Evolutionary conservation across 1,140 invertebrate genomes (phyloP), one percentile per base, ranked within the genome.

Genomic region (Trinorchestia longiramus): DNA sequence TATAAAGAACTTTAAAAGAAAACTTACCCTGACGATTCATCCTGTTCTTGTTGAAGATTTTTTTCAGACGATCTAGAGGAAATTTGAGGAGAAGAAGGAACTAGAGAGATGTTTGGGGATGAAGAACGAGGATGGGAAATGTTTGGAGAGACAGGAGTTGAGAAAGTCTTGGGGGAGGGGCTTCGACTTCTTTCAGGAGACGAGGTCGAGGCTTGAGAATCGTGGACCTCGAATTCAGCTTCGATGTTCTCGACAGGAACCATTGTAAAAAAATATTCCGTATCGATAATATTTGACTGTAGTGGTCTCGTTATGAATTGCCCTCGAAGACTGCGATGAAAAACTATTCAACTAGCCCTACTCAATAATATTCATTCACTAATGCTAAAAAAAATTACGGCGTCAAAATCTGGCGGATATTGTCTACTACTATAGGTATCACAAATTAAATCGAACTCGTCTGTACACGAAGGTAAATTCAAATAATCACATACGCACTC

Each of bases 91-190:
- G 41, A 42, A 43, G 88, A 42, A 41, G 88, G 88, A 41, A 28
- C 41, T 11, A 90, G 43, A 41, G 88, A 90, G 41, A 28, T 41
- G 43, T 36, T 90, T 42, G 88, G 88, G 88, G 88, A 90, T 15
- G 88, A 90, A 90, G 88, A 90, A 43, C 88, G 88, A 90, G 88
- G 88, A 90, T 41, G 88, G 88, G 88, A 90, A 43, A 43, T 42
- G 28, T 41, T 90, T 90, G n/a, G 41, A 28, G 41, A 42, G 88
- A 36, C 88, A 90, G 0, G 41, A 90, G 8, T 43, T 90, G 43
- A 15, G 11, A 41, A 90, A 42, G 88, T 4, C 15, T 43, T 42
- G 15, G 88, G 88, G 0, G 36, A 90, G 28, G 88, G 0, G 88
- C 15, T 43, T 4, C 41, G 43, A 42, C 88, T 90, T 43, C 41